Base-by-base conservation (phyloP, 2,113 vertebrate genomes). In the Solea solea region DNA sequence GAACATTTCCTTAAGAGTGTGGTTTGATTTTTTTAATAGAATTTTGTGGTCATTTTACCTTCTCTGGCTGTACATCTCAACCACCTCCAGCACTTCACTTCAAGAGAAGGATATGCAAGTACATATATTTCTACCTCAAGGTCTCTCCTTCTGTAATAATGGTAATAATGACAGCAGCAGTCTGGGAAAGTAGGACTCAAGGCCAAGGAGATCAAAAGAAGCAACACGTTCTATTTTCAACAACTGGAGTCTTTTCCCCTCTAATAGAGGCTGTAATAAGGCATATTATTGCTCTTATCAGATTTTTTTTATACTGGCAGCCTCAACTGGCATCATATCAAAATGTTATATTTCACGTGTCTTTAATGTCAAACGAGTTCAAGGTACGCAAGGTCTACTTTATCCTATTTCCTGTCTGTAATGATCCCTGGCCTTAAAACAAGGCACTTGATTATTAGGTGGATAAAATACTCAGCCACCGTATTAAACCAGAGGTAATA, bases 11-110 rank as follows among this genome's bases (percentile, higher is more conserved):
- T 80, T 86, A 88, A 84, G 78, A 85, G 82, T 83, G 79, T 27
- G 21, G 82, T 85, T 85, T 88, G 84, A 86, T 88, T 90, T 89
- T 81, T 45, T 78, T 85, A 82, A 88, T 88, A 86, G 83, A 85
- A 82, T 86, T 86, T 86, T 82, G 88, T 84, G 68, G 74, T n/a
- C 67, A 49, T 85, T 86, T 87, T 84, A 88, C 83, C 80, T 69
- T 63, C 77, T 61, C 80, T 51, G 21, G 73, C 67, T 48, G 25
- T 86, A 73, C 84, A 83, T 84, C 76, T 86, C 52, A 49, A 54
- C 55, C 69, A 86, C 71, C 72, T 72, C 74, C 46, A 74, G 74
- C 67, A 66, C 51, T 74, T 67, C 64, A 16, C 74, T 70, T 53
- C 59, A 55, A 56, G 74, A 68, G 15, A 63, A 72, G 59, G 64